These are phyloP conservation scores for Sylvietta virens DNA, from an alignment of 2,113 vertebrate species.

Conservation along the genomic window DNA sequence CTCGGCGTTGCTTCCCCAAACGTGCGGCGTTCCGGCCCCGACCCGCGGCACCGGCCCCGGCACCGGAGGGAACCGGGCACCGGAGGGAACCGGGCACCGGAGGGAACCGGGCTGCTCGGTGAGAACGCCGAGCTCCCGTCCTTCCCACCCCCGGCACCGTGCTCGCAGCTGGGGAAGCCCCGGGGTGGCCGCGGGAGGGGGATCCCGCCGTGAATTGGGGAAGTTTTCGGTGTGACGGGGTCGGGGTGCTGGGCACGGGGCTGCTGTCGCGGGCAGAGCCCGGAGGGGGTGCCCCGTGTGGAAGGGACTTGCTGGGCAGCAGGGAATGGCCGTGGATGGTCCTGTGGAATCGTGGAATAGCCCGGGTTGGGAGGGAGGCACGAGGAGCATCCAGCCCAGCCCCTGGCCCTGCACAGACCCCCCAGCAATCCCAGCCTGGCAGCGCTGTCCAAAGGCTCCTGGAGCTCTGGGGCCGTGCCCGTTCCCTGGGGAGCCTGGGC, in stretches of 20 bases:
- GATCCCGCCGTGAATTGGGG: accelerated
- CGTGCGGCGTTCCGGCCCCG: background rate
- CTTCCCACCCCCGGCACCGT: background rate
- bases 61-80: background rate
- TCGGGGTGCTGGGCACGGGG: background rate
- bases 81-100: background rate
- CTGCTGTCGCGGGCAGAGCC: background rate
- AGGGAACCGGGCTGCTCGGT: accelerated
- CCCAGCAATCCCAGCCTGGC: background rate
- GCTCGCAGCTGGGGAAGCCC: background rate
- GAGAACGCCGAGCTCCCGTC: background rate
- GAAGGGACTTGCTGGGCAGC: background rate
- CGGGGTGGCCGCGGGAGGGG: accelerated
- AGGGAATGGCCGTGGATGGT: accelerated
- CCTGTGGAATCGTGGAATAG: background rate
- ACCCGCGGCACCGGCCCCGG: background rate
- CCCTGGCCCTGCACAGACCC: accelerated
- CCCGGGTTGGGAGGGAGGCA: accelerated
- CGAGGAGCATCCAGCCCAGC: background rate
- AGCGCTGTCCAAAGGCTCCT: accelerated
- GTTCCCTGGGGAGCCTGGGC: background rate
- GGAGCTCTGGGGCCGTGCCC: background rate
- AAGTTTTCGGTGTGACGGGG: accelerated
- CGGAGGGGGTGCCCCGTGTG: accelerated
- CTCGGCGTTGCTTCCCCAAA: background rate